Evolutionary conservation across 2,888 invertebrate species (phyloP).

Genomic region (Lysandra bellargus): DNA sequence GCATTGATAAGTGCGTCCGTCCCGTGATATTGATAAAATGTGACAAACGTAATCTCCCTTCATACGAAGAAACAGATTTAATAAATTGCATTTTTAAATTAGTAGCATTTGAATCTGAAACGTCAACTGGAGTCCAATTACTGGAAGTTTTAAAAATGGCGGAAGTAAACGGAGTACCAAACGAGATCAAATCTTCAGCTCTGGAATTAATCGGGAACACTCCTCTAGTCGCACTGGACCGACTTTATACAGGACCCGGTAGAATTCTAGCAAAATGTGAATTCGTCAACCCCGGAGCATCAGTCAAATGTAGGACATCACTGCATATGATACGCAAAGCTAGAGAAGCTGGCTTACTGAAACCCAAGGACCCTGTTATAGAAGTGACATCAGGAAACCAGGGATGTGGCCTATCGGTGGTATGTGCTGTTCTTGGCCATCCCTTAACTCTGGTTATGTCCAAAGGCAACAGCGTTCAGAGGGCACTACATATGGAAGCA

Average conservation of each 20-base stretch:
- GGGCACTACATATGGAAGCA: slow-evolving; percentile 74
- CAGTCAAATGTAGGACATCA: slow-evolving; percentile 69
- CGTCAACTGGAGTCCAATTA: not conserved
- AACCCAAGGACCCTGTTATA: slow-evolving; percentile 61
- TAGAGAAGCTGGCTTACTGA: slow-evolving; percentile 54
- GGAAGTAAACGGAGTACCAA: slow-evolving; percentile 1
- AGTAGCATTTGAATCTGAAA: not conserved
- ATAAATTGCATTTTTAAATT: not conserved
- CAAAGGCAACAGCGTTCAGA: slow-evolving; percentile 67
- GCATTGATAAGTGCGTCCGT: slow-evolving; percentile 5
- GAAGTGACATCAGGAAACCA: slow-evolving; percentile 74
- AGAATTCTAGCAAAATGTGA: slow-evolving; percentile 71
- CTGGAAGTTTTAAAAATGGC: not conserved
- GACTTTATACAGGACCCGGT: slow-evolving; percentile 65
- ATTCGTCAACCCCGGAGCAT: slow-evolving; percentile 72
- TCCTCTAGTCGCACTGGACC: slow-evolving; percentile 67
- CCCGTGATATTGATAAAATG: slow-evolving; percentile 14
- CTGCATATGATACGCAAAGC: slow-evolving; percentile 66
- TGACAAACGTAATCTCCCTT: slow-evolving; percentile 8
- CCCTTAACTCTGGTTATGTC: slow-evolving; percentile 72
- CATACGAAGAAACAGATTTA: slow-evolving; percentile 14
- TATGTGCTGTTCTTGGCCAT: slow-evolving; percentile 67
- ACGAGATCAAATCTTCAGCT: slow-evolving; percentile 66
- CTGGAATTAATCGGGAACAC: slow-evolving; percentile 70
- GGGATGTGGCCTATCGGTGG: slow-evolving; percentile 71